A percentile compares a stretch with the other conserved stretches of the same genome.
These are phyloP conservation scores for Augochlorella aurata DNA, from an alignment of 2,888 invertebrate species.

Conservation along the genomic window DNA sequence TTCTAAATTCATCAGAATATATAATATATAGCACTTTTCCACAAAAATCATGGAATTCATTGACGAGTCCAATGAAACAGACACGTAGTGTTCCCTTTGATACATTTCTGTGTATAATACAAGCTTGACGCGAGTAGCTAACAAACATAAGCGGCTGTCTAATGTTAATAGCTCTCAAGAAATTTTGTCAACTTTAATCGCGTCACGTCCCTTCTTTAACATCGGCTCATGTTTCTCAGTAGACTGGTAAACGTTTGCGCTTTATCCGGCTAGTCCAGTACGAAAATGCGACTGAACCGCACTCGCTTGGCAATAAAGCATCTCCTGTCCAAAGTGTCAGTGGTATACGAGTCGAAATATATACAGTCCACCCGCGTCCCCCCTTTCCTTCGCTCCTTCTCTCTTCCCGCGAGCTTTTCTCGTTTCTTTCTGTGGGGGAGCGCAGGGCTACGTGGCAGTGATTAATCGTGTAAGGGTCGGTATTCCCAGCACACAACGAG, in stretches of 20 bases:
- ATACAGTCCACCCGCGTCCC: conserved; percentile 50
- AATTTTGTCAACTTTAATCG: conserved; percentile 13
- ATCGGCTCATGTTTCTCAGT: conserved; percentile 40
- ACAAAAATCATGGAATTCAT: too few species aligned
- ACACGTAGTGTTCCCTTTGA: too few species aligned
- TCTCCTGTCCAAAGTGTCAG: conserved; percentile 70
- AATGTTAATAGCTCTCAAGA: conserved; percentile 19
- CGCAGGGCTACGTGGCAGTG: conserved; percentile 69
- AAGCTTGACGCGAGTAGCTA: too few species aligned
- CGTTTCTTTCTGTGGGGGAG: conserved; percentile 59
- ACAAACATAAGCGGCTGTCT: too few species aligned
- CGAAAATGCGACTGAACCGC: conserved; percentile 69
- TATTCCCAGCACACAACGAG: conserved; percentile 68
- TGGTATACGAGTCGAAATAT: conserved; percentile 68
- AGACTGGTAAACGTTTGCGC: conserved; percentile 65
- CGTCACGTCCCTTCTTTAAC: conserved; percentile 25
- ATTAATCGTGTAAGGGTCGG: conserved; percentile 72
- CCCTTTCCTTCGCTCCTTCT: conserved; percentile 28
- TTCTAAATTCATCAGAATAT: too few species aligned
- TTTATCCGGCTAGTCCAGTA: conserved; percentile 68
- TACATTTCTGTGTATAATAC: too few species aligned
- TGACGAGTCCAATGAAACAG: too few species aligned
- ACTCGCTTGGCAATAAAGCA: conserved; percentile 69
- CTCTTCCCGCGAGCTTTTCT: conserved; percentile 51
- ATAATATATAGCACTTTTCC: too few species aligned